Evolutionary conservation across 2,113 vertebrate species (phyloP).

Genomic region (Odocoileus virginianus): DNA sequence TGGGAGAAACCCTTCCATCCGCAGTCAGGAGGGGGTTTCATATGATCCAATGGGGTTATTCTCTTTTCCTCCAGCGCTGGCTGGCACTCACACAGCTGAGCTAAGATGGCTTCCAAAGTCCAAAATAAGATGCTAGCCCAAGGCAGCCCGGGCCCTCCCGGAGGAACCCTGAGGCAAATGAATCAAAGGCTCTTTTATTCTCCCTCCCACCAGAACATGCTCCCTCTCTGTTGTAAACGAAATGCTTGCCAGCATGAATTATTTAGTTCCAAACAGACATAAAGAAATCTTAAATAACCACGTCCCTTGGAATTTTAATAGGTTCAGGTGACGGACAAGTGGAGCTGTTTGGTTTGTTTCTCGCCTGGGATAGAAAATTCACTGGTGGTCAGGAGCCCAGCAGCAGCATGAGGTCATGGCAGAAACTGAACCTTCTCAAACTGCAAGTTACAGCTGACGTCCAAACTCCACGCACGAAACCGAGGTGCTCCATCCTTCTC

Average conservation of each 20-base stretch:
- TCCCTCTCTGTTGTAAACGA: slow-evolving; percentile 47
- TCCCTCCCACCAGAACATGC: slow-evolving; percentile 53
- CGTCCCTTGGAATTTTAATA: slow-evolving; percentile 48
- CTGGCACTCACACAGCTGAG: slow-evolving; percentile 60
- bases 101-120: slow-evolving; percentile 68
- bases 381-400: neutral
- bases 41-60: neutral
- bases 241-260: slow-evolving; percentile 67
- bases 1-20: neutral
- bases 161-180: slow-evolving; percentile 26
- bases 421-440: slow-evolving; percentile 14
- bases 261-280: slow-evolving; percentile 60
- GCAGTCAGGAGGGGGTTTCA: neutral
- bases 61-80: slow-evolving; percentile 15
- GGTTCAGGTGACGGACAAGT: slow-evolving; percentile 52
- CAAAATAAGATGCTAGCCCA: slow-evolving; percentile 60
- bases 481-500: neutral
- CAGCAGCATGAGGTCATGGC: neutral
- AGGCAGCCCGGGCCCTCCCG: slow-evolving; percentile 41
- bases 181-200: slow-evolving; percentile 71
- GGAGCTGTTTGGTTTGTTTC: slow-evolving; percentile 4
- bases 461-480: neutral
- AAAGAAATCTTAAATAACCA: slow-evolving; percentile 58
- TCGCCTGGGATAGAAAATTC: slow-evolving; percentile 5
- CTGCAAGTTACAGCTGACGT: neutral